Percentiles rank a stretch among this genome's conserved stretches.
phyloP scores from a whole-genome alignment of 2,797 vertebrate species.

The Phrynocephalus forsythii region DNA sequence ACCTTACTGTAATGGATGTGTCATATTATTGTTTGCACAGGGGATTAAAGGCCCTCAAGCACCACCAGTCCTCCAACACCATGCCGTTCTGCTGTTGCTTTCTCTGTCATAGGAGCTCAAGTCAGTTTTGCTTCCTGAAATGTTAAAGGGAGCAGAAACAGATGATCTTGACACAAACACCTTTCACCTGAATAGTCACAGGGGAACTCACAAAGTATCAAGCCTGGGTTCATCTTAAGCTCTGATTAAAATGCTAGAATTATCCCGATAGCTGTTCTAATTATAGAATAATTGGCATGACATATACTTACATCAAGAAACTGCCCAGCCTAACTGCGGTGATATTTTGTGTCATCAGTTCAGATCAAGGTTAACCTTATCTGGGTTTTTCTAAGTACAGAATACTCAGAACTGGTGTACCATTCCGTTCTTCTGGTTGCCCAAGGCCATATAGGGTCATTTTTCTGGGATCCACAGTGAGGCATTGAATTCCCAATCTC shows the following conservation, averaged over 20 bases:
- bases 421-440: too few relatives aligned
- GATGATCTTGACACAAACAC: background rate
- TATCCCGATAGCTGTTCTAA: conserved; percentile 32
- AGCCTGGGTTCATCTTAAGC: conserved; percentile 38
- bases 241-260: conserved; percentile 68
- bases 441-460: too few relatives aligned
- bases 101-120: background rate
- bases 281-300: conserved; percentile 58
- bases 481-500: too few relatives aligned
- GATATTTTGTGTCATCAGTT: too few relatives aligned
- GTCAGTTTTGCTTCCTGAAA: background rate
- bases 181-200: conserved; percentile 9
- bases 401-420: too few relatives aligned
- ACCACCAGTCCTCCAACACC: background rate
- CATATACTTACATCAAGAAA: conserved; percentile 51
- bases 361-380: too few relatives aligned
- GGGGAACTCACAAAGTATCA: conserved; percentile 44
- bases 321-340: too few relatives aligned
- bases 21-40: background rate
- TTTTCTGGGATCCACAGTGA: too few relatives aligned
- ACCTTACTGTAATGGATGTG: background rate
- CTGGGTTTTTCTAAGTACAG: too few relatives aligned
- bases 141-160: background rate
- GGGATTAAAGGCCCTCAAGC: background rate
- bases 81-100: background rate